A percentile compares a stretch with the other conserved stretches of the same genome.
Conservation (phyloP, 2,888 invertebrate genomes). For the Andrena marginata region DNA sequence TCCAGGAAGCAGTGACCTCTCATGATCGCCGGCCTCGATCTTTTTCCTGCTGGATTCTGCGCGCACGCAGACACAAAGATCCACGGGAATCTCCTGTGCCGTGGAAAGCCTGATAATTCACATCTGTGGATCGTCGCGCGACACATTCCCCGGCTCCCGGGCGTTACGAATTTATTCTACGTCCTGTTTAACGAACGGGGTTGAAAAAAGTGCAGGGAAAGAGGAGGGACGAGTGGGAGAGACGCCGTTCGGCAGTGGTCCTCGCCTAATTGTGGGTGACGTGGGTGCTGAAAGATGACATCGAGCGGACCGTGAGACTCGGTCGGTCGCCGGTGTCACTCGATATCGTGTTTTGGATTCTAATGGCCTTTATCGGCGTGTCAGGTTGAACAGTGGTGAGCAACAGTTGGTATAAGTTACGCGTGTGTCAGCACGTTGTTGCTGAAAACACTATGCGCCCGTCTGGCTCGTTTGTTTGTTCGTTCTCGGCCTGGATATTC, state of each 20-base stretch:
- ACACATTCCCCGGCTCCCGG: conserved; percentile 2
- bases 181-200: conserved; percentile 10
- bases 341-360: conserved; percentile 65
- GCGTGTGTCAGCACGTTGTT: conserved; percentile 58
- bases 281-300: conserved; percentile 68
- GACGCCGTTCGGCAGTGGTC: conserved; percentile 18
- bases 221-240: not conserved
- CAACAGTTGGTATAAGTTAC: conserved; percentile 62
- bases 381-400: conserved; percentile 53
- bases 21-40: conserved; percentile 40
- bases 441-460: conserved; percentile 43
- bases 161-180: conserved; percentile 54
- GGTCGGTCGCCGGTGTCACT: conserved; percentile 37
- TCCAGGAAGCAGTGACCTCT: conserved; percentile 75
- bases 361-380: conserved; percentile 55
- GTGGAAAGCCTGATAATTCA: conserved; percentile 41
- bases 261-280: conserved; percentile 64
- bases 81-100: not conserved
- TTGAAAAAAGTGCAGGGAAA: conserved; percentile 1
- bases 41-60: conserved; percentile 22
- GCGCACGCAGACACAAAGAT: not conserved
- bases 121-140: conserved; percentile 39
- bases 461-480: conserved; percentile 36
- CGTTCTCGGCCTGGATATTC: conserved; percentile 33
- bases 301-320: conserved; percentile 56